Conservation (phyloP, 92 coral and sea anemone genomes). For the Phenganax marumi region DNA sequence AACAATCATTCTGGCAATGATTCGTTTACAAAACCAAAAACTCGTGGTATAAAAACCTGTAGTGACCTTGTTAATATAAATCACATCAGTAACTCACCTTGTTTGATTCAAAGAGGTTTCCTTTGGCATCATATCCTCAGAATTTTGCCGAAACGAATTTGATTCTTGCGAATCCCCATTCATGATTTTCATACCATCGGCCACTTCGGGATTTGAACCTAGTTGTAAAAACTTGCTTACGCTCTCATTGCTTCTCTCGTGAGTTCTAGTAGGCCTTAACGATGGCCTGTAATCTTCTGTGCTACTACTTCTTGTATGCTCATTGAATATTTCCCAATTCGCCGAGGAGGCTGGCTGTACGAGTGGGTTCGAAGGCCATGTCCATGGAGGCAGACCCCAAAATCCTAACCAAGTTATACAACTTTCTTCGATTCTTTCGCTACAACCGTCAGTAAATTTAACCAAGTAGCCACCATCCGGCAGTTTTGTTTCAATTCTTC, state of each 20-base stretch:
- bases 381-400: constrained; percentile 37
- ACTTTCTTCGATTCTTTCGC: constrained; percentile 3
- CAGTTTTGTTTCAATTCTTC: neutral
- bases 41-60: neutral
- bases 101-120: neutral
- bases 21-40: neutral
- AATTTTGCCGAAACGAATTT: neutral
- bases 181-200: neutral
- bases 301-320: neutral
- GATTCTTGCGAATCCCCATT: neutral
- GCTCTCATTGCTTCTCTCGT: neutral
- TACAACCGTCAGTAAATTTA: constrained; percentile 18
- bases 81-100: constrained; percentile 1
- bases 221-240: neutral
- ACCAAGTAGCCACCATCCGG: constrained; percentile 22
- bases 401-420: constrained; percentile 37
- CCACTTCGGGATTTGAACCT: neutral
- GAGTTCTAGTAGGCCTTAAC: neutral
- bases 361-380: constrained; percentile 28
- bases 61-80: neutral
- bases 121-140: neutral
- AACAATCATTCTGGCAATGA: neutral
- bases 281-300: neutral
- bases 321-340: neutral
- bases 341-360: constrained; percentile 15